Evolutionary conservation across 1,140 invertebrate genomes (phyloP), one percentile per base, ranked within the genome.

Genomic region (Hyposmocoma kahamanoa): DNA sequence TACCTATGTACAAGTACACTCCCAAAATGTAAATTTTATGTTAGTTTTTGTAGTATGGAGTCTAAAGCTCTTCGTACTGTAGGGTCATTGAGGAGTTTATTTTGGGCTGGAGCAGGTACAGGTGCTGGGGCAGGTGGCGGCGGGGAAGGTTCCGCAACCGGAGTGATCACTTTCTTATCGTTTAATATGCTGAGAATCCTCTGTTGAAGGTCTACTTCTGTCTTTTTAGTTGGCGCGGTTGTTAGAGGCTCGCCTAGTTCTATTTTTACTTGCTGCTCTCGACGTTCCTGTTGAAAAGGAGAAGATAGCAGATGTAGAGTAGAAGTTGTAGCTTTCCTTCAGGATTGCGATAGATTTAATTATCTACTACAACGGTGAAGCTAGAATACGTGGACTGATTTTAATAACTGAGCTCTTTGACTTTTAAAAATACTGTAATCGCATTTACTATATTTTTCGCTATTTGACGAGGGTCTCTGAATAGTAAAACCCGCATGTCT

Each of bases 111-210:
- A 51, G 57, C 17, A n/a, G 65, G 20, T 60, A 56, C 0, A 50
- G 59, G n/a, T 55, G 67, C 19, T 21, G 59, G 22, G 11, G 62
- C 30, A 22, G 71, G 44, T 26, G 44, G 9, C 26, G 56, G 32
- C 30, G 62, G 46, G 8, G 55, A 36, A 2, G 67, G 53, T 6
- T 59, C 61, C 4, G 45, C 30, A 9, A 21, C 17, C 21, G 67
- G 43, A 0, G 62, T 28, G 2, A 68, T 54, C 0, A 73, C 66
- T 30, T 87, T 84, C 21, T 85, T 84, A 1, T 87, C 87, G 42
- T 94, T 95, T 50, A 96, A 72, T 42, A 97, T 95, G 74, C 90
- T 96, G 22, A 96, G 84, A 48, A 97, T 97, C 56, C 94, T 90
- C 59, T 92, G 94, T 62, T 96, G 94, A 3, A 96, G 74, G 72